These are phyloP conservation scores for Oceanites oceanicus DNA, from an alignment of 2,113 vertebrate species.

Conservation along the genomic window DNA sequence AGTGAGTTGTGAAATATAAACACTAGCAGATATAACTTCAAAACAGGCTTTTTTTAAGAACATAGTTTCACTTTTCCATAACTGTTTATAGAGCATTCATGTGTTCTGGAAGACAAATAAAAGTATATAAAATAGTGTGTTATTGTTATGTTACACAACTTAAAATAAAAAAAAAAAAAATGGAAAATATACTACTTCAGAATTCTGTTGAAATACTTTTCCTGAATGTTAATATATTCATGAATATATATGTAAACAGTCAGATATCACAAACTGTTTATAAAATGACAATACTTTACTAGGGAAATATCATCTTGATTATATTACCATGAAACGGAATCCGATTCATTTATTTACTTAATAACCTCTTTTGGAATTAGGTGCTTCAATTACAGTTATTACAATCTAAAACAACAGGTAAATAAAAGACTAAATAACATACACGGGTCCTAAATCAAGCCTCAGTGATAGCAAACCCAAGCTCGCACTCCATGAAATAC, in stretches of 20 bases:
- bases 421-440: constrained; percentile 36
- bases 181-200: constrained; percentile 16
- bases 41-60: constrained; percentile 49
- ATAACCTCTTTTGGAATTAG: constrained; percentile 49
- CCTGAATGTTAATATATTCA: constrained; percentile 70
- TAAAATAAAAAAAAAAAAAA: neutral
- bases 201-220: constrained; percentile 38
- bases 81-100: constrained; percentile 19
- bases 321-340: constrained; percentile 47
- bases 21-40: constrained; percentile 39
- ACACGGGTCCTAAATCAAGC: neutral
- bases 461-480: neutral
- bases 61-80: constrained; percentile 10
- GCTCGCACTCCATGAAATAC: neutral
- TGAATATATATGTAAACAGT: constrained; percentile 56
- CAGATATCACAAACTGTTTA: constrained; percentile 66
- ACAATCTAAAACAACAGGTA: constrained; percentile 48
- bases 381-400: constrained; percentile 42
- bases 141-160: constrained; percentile 38
- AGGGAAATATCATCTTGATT: constrained; percentile 63
- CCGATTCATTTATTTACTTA: constrained; percentile 68
- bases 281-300: constrained; percentile 64
- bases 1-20: constrained; percentile 59
- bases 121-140: constrained; percentile 19
- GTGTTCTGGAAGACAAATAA: constrained; percentile 49